phyloP scores from a whole-genome alignment of 64 coral and sea anemone genomes.

The Dendronephthya gigantea region DNA sequence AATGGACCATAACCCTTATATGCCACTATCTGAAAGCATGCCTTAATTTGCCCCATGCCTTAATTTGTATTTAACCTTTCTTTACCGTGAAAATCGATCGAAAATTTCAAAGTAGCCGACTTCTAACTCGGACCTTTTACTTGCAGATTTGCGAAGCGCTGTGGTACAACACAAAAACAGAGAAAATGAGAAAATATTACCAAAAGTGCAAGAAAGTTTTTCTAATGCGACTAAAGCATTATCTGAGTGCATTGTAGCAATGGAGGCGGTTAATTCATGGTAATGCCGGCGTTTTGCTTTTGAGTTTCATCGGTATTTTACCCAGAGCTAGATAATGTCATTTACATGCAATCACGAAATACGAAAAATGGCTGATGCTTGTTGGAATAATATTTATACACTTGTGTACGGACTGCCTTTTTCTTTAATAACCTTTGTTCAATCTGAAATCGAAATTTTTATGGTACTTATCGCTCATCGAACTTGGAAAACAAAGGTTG shows the following conservation, averaged over 20 bases:
- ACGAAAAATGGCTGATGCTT: no score
- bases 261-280: slow-evolving; percentile 52
- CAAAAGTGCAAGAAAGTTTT: slow-evolving; percentile 46
- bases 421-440: no score
- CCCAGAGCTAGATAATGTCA: background rate
- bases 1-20: background rate
- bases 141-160: slow-evolving; percentile 40
- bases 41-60: no score
- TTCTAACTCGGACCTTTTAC: background rate
- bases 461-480: no score
- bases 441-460: no score
- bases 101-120: no score
- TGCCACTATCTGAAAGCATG: background rate
- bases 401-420: no score
- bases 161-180: slow-evolving; percentile 39
- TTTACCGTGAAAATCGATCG: no score
- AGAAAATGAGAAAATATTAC: slow-evolving; percentile 41
- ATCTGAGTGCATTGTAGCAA: slow-evolving; percentile 52
- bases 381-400: no score
- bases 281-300: background rate
- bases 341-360: background rate
- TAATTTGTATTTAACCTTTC: no score
- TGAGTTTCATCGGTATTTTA: background rate
- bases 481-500: background rate
- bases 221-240: slow-evolving; percentile 49